Evolutionary conservation across 2,888 invertebrate species (phyloP).

Genomic region (Drosophila suboccidentalis): DNA sequence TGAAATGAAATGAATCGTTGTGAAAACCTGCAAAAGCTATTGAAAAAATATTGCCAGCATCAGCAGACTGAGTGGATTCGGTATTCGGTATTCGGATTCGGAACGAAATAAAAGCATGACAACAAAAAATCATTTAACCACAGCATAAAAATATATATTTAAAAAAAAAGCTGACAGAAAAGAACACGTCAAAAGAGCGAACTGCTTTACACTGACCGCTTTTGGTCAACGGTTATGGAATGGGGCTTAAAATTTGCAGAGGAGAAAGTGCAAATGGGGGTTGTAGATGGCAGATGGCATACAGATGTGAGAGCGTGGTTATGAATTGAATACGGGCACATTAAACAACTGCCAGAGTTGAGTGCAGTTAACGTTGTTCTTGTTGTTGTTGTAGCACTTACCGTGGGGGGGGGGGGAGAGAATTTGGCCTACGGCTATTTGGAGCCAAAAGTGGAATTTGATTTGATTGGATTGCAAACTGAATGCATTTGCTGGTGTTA

Average conservation of each 20-base stretch:
- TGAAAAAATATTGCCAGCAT: conserved; percentile 76
- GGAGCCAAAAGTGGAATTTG: conserved; percentile 71
- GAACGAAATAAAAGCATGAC: conserved; percentile 42
- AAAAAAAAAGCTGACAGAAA: conserved; percentile 6
- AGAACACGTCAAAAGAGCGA: conserved; percentile 38
- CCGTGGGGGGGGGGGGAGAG: too few species aligned
- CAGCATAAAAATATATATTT: conserved; percentile 34
- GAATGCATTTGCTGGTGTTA: conserved; percentile 47
- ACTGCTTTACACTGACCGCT: conserved; percentile 36
- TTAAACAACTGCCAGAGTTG: conserved; percentile 66
- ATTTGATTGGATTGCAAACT: conserved; percentile 78
- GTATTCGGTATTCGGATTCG: background rate
- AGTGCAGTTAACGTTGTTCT: conserved; percentile 14
- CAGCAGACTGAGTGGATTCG: conserved; percentile 32
- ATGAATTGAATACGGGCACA: conserved; percentile 75
- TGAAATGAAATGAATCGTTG: conserved; percentile 74
- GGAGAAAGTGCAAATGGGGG: background rate
- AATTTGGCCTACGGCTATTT: conserved; percentile 31
- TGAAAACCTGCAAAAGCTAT: conserved; percentile 60
- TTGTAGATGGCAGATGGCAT: conserved; percentile 16
- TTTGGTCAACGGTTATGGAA: conserved; percentile 6
- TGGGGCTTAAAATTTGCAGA: background rate
- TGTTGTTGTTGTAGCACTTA: background rate
- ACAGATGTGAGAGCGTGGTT: conserved; percentile 61
- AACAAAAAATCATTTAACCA: conserved; percentile 70